A percentile compares a stretch with the other conserved stretches of the same genome.
phyloP scores from a whole-genome alignment of 1,140 invertebrate species.

The Nylanderia fulva region DNA sequence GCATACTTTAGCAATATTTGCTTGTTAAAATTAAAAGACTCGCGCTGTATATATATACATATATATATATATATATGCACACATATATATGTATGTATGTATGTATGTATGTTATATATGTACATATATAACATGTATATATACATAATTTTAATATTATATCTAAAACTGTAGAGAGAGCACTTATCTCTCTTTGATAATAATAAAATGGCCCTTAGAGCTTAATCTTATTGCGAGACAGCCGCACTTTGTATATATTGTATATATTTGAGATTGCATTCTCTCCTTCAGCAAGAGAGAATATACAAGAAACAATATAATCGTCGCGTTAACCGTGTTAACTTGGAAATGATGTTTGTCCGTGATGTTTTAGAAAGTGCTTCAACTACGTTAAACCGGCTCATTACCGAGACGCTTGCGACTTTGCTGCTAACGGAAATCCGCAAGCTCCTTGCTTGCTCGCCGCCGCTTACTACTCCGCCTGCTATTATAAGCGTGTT shows the following conservation, averaged over 20 bases:
- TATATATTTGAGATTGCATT: neutral
- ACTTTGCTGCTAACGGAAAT: constrained; percentile 84
- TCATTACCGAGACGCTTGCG: constrained; percentile 88
- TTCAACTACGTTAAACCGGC: constrained; percentile 83
- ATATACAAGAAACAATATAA: neutral
- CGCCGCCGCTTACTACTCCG: constrained; percentile 87
- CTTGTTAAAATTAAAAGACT: too few relatives aligned
- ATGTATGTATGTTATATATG: too few relatives aligned
- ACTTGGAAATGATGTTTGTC: neutral
- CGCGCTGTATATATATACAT: too few relatives aligned
- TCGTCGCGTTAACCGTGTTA: neutral
- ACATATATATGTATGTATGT: too few relatives aligned
- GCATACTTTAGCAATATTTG: too few relatives aligned
- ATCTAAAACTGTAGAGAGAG: neutral
- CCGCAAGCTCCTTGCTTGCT: constrained; percentile 87
- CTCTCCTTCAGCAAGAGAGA: neutral
- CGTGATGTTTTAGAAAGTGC: constrained; percentile 77
- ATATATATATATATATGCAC: too few relatives aligned
- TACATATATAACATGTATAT: too few relatives aligned
- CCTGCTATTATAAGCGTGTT: constrained; percentile 86
- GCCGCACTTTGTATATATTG: neutral
- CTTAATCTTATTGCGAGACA: neutral
- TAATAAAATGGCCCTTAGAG: neutral
- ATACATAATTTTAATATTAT: too few relatives aligned
- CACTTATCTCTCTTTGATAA: neutral